A percentile compares a stretch with the other conserved stretches of the same genome.
phyloP scores from a whole-genome alignment of 2,797 vertebrate species.

The Zenarchopterus dispar region DNA sequence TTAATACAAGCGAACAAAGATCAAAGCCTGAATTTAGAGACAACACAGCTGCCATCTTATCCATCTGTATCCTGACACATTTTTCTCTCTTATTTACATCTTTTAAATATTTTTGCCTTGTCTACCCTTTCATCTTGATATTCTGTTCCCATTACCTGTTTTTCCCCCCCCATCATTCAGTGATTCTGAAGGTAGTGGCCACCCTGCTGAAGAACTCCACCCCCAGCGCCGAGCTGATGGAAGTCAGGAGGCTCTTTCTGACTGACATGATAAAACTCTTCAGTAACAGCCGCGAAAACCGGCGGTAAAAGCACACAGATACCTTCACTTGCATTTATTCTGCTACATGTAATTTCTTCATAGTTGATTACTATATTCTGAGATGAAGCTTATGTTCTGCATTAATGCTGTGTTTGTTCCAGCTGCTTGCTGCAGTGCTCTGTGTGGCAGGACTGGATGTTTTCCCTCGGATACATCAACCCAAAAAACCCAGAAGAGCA shows the following conservation, averaged over 20 bases:
- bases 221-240: constrained; percentile 96
- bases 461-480: constrained; percentile 98
- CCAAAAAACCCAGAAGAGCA: constrained; percentile 98
- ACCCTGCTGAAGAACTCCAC: constrained; percentile 96
- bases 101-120: constrained; percentile 13
- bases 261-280: constrained; percentile 99
- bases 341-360: background rate
- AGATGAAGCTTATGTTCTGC: background rate
- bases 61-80: constrained; percentile 30
- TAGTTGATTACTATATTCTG: background rate
- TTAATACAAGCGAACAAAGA: constrained; percentile 48
- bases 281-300: constrained; percentile 98
- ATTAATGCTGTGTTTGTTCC: constrained; percentile 17
- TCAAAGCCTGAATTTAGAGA: constrained; percentile 36
- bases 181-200: constrained; percentile 99
- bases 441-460: constrained; percentile 99
- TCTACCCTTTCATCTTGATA: constrained; percentile 12
- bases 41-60: constrained; percentile 26
- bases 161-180: constrained; percentile 68
- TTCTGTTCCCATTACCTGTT: background rate
- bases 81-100: constrained; percentile 3
- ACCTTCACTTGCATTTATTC: background rate
- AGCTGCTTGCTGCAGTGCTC: constrained; percentile 99
- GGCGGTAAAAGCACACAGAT: constrained; percentile 83
- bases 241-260: constrained; percentile 96